phyloP scores from a whole-genome alignment of 1,140 invertebrate genomes.

The Heterodera schachtii region DNA sequence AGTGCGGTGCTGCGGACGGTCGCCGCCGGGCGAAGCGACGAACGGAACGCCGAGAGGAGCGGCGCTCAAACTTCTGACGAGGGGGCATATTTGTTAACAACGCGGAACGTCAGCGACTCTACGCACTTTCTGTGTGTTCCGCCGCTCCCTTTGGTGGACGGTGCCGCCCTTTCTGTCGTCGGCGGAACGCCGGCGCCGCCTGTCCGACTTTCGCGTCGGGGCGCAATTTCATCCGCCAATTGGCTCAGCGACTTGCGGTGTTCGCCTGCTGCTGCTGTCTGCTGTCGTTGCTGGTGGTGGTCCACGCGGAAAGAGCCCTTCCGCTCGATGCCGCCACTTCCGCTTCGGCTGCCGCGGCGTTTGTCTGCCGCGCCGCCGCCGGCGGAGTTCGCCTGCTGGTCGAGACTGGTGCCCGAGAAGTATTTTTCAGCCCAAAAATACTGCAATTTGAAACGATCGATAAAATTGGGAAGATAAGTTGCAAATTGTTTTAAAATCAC shows the following conservation, averaged over 20 bases:
- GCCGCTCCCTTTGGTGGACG: slow-evolving; percentile 5
- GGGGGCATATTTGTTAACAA: neutral
- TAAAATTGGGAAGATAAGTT: neutral
- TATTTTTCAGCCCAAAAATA: slow-evolving; percentile 50
- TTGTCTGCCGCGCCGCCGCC: slow-evolving; percentile 24
- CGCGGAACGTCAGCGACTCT: too few species aligned
- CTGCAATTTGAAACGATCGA: slow-evolving; percentile 17
- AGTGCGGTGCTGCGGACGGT: slow-evolving; percentile 7
- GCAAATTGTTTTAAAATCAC: neutral
- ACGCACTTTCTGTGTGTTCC: slow-evolving; percentile 2
- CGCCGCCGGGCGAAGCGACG: neutral
- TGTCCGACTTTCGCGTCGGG: slow-evolving; percentile 8
- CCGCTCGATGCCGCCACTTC: slow-evolving; percentile 24
- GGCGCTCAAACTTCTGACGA: slow-evolving; percentile 5
- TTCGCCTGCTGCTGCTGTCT: too few species aligned
- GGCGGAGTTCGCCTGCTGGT: slow-evolving; percentile 20
- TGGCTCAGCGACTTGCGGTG: slow-evolving; percentile 5
- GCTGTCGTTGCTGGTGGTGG: slow-evolving; percentile 1
- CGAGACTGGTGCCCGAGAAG: slow-evolving; percentile 37
- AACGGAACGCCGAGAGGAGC: neutral
- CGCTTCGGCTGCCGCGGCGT: slow-evolving; percentile 13
- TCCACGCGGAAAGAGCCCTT: slow-evolving; percentile 16
- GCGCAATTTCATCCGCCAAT: neutral
- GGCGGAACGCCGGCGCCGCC: neutral
- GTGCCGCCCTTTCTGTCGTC: slow-evolving; percentile 6